These are phyloP conservation scores for Cartodere bifasciata DNA, from an alignment of 2,888 invertebrate genomes.

Conservation along the genomic window DNA sequence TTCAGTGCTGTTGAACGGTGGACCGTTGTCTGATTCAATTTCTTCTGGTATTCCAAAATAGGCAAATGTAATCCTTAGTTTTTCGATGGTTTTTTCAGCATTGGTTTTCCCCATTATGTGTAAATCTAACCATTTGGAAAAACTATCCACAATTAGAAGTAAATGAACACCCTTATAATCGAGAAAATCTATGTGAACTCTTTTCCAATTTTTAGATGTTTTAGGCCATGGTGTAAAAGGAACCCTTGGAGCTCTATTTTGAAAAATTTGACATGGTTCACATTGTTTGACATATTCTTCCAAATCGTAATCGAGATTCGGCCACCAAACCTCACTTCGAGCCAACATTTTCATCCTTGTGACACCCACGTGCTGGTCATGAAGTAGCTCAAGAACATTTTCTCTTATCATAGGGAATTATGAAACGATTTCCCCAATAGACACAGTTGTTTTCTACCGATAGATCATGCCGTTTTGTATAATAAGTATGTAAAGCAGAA, in stretches of 20 bases:
- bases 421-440: constrained; percentile 4
- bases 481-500: constrained; percentile 9
- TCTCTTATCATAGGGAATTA: constrained; percentile 7
- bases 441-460: constrained; percentile 8
- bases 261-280: constrained; percentile 6
- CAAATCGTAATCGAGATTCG: constrained; percentile 6
- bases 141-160: constrained; percentile 8
- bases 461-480: constrained; percentile 9
- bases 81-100: no score
- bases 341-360: constrained; percentile 10
- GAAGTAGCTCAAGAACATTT: constrained; percentile 7
- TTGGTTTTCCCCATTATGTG: no score
- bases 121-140: no score
- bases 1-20: no score
- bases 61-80: no score
- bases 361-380: constrained; percentile 9
- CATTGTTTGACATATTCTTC: constrained; percentile 5
- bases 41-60: no score
- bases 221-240: constrained; percentile 8
- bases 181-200: constrained; percentile 10
- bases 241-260: constrained; percentile 3
- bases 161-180: constrained; percentile 1
- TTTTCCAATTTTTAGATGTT: constrained; percentile 6
- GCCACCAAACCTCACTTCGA: constrained; percentile 8
- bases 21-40: no score